Base-by-base conservation (phyloP, 2,113 vertebrate genomes). In the Ivindomyrus marchei region DNA sequence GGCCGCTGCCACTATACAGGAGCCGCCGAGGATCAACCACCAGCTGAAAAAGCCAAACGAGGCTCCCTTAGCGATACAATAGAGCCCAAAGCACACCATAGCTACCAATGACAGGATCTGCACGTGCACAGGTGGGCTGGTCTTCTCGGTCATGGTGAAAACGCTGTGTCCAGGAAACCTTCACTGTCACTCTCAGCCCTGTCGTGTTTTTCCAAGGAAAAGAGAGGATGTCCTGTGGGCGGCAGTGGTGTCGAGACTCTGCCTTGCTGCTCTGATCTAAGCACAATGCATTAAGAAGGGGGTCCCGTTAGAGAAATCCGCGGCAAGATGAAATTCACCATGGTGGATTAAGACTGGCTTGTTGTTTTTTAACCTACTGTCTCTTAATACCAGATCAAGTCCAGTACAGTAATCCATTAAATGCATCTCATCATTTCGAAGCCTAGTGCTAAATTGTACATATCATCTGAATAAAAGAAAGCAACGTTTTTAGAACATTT, bases 1-100 rank as follows among this genome's bases (percentile, higher is more conserved):
- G 11, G 91, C 91, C 3, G 94, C 93, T 7, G 92, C 91, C 31
- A 93, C 80, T 15, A 95, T 89, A 85, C 92, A 93, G 27, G 92
- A 92, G 1, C 85, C 91, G 6, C 94, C 94, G 19, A 94, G 87
- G 56, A 95, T 91, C 90, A 93, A 94, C 94, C 95, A 95, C 95
- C 94, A 95, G 92, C 91, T 95, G 87, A 95, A 95, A 15, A 91
- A 91, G 42, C 92, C 92, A 21, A 93, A 93, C 6, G 93, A 93
- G 27, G 92, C 87, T 1, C 92, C 95, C 85, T 93, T 95, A 53
- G 92, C 87, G 47, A 95, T 93, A 91, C 93, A 93, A 91, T 92
- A 95, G n/a, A 95, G 89, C 3, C 94, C 92, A 47, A 95, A 94
- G 86, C 92, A 90, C 19, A 94, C 90, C 62, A 93, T 46, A 2